These are phyloP conservation scores for Hassar affinis DNA, from an alignment of 2,113 vertebrate genomes.

Conservation along the genomic window DNA sequence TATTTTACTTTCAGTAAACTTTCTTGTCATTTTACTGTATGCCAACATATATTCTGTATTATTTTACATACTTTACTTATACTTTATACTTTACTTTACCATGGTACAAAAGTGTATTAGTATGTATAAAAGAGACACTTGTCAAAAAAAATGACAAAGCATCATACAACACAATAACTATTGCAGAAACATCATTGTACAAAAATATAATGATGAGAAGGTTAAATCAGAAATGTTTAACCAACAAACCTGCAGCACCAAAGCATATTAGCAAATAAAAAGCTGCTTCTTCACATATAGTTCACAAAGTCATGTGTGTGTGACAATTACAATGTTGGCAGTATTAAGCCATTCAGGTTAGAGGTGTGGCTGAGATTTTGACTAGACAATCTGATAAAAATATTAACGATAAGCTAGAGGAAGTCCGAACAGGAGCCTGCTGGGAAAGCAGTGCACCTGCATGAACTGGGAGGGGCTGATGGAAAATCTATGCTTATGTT, in stretches of 20 bases:
- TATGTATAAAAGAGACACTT: conserved; percentile 3
- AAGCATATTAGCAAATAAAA: conserved; percentile 30
- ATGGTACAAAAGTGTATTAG: conserved; percentile 26
- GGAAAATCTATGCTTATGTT: not conserved
- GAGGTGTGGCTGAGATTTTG: conserved; percentile 16
- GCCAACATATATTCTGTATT: conserved; percentile 8
- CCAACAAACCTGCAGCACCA: conserved; percentile 44
- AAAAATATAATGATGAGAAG: conserved; percentile 26
- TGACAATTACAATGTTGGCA: conserved; percentile 16
- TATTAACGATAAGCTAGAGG: conserved; percentile 6
- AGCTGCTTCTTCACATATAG: conserved; percentile 16
- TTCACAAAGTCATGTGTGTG: conserved; percentile 12
- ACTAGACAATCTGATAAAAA: conserved; percentile 6
- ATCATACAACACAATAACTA: conserved; percentile 12
- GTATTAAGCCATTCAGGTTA: conserved; percentile 23
- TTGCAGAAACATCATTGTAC: conserved; percentile 20
- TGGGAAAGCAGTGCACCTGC: not conserved
- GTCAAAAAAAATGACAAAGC: conserved; percentile 9
- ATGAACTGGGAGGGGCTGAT: not conserved
- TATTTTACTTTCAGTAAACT: not conserved
- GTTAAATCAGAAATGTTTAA: conserved; percentile 5
- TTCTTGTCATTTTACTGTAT: not conserved
- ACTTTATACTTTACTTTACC: too few species aligned
- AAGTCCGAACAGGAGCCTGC: not conserved
- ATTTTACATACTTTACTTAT: conserved; percentile 17